These are phyloP conservation scores for Stenolophus ochropezus DNA, from an alignment of 2,888 invertebrate genomes.

Conservation along the genomic window DNA sequence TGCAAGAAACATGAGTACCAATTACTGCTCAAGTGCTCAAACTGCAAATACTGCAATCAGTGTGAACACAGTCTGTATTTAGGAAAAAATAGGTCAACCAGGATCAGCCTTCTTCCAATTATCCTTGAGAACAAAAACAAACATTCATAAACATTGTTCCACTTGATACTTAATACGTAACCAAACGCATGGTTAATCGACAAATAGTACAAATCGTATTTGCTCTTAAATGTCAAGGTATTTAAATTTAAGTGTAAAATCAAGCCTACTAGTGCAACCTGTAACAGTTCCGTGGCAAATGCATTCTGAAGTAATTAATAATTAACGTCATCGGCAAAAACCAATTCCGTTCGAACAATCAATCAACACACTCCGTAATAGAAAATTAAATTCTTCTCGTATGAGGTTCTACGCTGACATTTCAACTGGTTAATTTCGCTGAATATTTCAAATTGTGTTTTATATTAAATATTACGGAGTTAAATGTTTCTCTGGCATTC, in stretches of 20 bases:
- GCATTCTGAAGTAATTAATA: constrained; percentile 50
- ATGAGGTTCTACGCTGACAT: constrained; percentile 18
- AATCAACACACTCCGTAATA: constrained; percentile 21
- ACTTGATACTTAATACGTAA: constrained; percentile 16
- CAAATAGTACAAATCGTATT: constrained; percentile 11
- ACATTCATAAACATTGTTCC: constrained; percentile 17
- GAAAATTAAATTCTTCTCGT: constrained; percentile 29
- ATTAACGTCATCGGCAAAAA: constrained; percentile 48
- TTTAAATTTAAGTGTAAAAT: constrained; percentile 42
- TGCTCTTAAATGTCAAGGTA: constrained; percentile 45
- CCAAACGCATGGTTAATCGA: constrained; percentile 10
- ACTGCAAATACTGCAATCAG: background rate
- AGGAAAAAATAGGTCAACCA: constrained; percentile 13
- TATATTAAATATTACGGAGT: constrained; percentile 34
- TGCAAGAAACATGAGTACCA: background rate
- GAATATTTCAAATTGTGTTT: constrained; percentile 39
- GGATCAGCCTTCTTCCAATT: constrained; percentile 16
- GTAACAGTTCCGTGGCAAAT: constrained; percentile 38
- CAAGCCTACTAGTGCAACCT: constrained; percentile 5
- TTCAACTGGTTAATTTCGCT: constrained; percentile 20
- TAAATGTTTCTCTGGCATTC: constrained; percentile 41
- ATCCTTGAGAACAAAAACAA: constrained; percentile 19
- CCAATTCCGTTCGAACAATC: constrained; percentile 32
- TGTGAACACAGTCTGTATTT: background rate
- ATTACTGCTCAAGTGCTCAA: background rate